Base-by-base conservation (phyloP, 1,140 invertebrate genomes). In the Melanaphis sacchari region DNA sequence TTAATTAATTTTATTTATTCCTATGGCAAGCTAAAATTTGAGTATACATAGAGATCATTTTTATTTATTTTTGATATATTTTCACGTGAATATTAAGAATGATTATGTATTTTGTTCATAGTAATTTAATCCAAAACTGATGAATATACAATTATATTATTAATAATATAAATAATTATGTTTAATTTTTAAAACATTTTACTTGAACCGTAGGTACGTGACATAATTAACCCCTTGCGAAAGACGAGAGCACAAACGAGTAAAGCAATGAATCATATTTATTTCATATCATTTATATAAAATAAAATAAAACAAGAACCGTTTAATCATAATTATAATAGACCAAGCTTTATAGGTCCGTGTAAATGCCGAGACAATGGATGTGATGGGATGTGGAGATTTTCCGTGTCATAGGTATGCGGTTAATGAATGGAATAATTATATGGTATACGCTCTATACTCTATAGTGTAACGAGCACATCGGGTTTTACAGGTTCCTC, bases 351-450 rank as follows among this genome's bases (percentile, higher is more conserved):
- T 49, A 49, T 36, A 88, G 41, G 87, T 24, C 87, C 88, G 52
- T 59, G 52, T 40, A 59, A 90, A 90, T 54, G 95, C 93, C 43
- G 31, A 92, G 91, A 92, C 91, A 92, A 92, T 92, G 76, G 76
- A 22, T 26, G 41, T 54, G 91, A 92, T 92, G 91, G 91, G 91
- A 92, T 36, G 66, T 26, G 76, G 76, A 92, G 91, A 92, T 92
- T 92, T 92, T 92, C 43, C 91, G 90, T 76, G 90, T 91, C 90
- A 91, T 91, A 91, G 59, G 90, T 76, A 91, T 91, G 90, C 59
- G 90, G 90, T 91, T 84, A 84, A 92, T 84, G 91, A 92, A 92
- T 84, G 81, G 52, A 92, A 92, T 92, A 92, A 92, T 92, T 92
- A 92, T 92, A 92, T 38, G 22, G 91, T 84, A n/a, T 22, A 36